phyloP scores from a whole-genome alignment of 1,140 invertebrate genomes.

The Drosophila setifemur region DNA sequence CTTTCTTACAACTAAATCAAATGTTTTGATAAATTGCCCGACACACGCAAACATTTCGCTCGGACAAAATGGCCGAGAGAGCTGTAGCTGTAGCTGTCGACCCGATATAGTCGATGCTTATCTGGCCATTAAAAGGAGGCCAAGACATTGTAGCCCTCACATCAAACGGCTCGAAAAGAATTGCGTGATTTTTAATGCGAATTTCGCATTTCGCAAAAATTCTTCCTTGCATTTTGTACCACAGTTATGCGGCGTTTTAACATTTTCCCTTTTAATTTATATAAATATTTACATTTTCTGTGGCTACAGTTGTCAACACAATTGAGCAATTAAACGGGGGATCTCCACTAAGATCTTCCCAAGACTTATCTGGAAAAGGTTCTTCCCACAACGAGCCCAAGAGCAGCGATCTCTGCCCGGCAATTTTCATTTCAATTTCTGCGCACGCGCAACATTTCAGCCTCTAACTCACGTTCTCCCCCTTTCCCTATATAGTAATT shows the following conservation, averaged over 20 bases:
- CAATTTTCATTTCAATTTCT: constrained; percentile 57
- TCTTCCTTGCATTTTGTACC: constrained; percentile 26
- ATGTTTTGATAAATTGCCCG: constrained; percentile 74
- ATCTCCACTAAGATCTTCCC: constrained; percentile 42
- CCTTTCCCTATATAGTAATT: background rate
- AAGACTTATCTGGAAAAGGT: constrained; percentile 44
- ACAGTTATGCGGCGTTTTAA: background rate
- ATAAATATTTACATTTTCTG: constrained; percentile 41
- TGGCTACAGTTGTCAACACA: constrained; percentile 54
- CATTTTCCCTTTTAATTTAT: background rate
- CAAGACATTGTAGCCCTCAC: constrained; percentile 39
- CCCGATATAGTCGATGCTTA: constrained; percentile 53
- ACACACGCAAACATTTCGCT: constrained; percentile 64
- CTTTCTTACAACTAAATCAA: constrained; percentile 77
- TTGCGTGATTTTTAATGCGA: constrained; percentile 64
- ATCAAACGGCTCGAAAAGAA: constrained; percentile 10
- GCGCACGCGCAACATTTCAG: constrained; percentile 47
- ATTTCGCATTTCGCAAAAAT: constrained; percentile 46
- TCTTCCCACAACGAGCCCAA: constrained; percentile 10
- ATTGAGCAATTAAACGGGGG: constrained; percentile 52
- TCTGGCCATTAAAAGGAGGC: constrained; percentile 61
- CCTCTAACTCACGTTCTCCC: constrained; percentile 21
- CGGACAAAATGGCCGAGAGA: constrained; percentile 68
- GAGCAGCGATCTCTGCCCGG: constrained; percentile 9
- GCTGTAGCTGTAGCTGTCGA: background rate